These are phyloP conservation scores for Geodia barretti DNA, from an alignment of 37 sponge, comb jelly and placozoan genomes.

Conservation along the genomic window DNA sequence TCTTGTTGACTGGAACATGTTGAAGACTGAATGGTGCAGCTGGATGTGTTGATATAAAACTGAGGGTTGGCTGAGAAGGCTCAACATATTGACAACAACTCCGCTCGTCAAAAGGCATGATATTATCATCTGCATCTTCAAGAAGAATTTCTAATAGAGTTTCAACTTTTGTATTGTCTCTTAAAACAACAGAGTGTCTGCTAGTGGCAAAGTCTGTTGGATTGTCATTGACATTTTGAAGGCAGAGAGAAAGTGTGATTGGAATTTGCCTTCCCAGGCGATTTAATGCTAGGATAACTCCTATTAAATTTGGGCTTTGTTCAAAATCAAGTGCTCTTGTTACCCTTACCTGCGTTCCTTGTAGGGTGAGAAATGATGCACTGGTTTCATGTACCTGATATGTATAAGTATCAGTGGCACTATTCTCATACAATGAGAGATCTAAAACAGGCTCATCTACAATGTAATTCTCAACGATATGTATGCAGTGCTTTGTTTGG, in stretches of 20 bases:
- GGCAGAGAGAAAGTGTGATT: slow-evolving; percentile 47
- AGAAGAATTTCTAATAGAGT: slow-evolving; percentile 23
- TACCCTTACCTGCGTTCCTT: slow-evolving; percentile 3
- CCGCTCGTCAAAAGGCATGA: neutral
- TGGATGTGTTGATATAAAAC: slow-evolving; percentile 12
- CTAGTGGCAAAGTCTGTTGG: slow-evolving; percentile 48
- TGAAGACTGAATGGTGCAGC: slow-evolving; percentile 17
- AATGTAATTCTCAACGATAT: slow-evolving; percentile 30
- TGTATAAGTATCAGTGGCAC: slow-evolving; percentile 14
- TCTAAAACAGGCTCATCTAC: slow-evolving; percentile 32
- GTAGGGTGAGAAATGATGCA: neutral
- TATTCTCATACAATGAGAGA: slow-evolving; percentile 16
- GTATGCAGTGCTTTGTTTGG: slow-evolving; percentile 33
- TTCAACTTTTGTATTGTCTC: slow-evolving; percentile 16
- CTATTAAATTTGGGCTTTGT: neutral
- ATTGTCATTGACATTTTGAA: slow-evolving; percentile 63
- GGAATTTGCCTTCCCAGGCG: neutral
- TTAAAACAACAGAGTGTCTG: slow-evolving; percentile 7
- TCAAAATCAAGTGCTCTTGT: slow-evolving; percentile 53
- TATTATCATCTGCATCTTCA: slow-evolving; percentile 16
- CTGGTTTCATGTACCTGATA: slow-evolving; percentile 15
- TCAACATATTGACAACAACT: slow-evolving; percentile 1
- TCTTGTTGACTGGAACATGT: neutral
- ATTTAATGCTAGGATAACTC: slow-evolving; percentile 34
- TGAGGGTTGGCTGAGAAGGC: neutral